phyloP scores from a whole-genome alignment of 2,113 vertebrate species.

The Herpetotheres cachinnans region DNA sequence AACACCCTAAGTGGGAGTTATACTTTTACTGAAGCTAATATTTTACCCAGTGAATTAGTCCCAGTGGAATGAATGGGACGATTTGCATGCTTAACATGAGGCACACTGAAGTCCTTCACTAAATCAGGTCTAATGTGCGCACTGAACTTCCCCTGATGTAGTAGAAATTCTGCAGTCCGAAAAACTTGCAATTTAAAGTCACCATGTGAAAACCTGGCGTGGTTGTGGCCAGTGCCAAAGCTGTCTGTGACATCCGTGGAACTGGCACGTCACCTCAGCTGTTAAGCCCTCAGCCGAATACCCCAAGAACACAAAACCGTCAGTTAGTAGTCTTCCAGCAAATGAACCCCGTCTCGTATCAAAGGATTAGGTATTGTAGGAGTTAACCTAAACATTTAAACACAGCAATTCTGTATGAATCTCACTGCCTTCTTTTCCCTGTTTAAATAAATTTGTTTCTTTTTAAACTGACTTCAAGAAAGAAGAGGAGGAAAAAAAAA shows the following conservation, averaged over 20 bases:
- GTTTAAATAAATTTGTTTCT: conserved; percentile 16
- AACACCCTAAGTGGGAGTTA: background rate
- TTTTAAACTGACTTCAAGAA: conserved; percentile 3
- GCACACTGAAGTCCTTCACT: background rate
- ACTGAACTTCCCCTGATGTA: conserved; percentile 18
- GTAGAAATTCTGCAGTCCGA: background rate
- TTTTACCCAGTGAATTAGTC: conserved; percentile 13
- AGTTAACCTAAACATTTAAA: background rate
- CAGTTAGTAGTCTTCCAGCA: background rate
- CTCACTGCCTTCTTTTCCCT: background rate
- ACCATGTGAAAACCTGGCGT: background rate
- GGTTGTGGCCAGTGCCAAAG: background rate
- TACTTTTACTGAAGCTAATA: background rate
- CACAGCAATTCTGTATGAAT: background rate
- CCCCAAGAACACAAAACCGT: background rate
- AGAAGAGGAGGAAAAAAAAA: background rate
- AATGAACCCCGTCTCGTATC: background rate
- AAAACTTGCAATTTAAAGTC: background rate
- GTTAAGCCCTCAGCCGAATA: background rate
- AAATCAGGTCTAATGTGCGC: conserved; percentile 19
- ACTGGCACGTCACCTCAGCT: background rate
- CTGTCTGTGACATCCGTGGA: background rate
- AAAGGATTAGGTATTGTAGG: background rate
- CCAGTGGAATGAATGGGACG: background rate
- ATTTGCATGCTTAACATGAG: conserved; percentile 9